These are phyloP conservation scores for Gastrophryne carolinensis DNA, from an alignment of 2,797 vertebrate genomes.

Conservation along the genomic window DNA sequence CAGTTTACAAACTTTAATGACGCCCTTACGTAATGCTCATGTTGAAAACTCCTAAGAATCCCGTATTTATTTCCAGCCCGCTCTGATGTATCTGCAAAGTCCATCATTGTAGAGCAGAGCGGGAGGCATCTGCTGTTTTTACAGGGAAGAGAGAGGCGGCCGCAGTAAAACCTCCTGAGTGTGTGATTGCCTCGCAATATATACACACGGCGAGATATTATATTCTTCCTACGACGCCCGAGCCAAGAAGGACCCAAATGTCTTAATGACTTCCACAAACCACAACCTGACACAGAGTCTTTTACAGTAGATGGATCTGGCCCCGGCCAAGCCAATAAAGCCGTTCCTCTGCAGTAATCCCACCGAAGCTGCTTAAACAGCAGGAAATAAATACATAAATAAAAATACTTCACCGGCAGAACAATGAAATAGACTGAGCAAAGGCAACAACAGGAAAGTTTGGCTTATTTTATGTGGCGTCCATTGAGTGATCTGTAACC, in stretches of 20 bases:
- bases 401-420: slow-evolving; percentile 22
- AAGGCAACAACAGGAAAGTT: not conserved
- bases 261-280: slow-evolving; percentile 19
- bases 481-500: not conserved
- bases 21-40: slow-evolving; percentile 49
- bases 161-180: slow-evolving; percentile 42
- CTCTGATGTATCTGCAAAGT: slow-evolving; percentile 54
- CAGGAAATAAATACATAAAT: not conserved
- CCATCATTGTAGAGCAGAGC: slow-evolving; percentile 22
- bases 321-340: slow-evolving; percentile 6
- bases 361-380: slow-evolving; percentile 5
- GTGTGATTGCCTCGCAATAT: slow-evolving; percentile 23
- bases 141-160: slow-evolving; percentile 28
- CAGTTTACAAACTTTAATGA: slow-evolving; percentile 54
- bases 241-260: slow-evolving; percentile 8
- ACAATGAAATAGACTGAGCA: not conserved
- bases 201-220: slow-evolving; percentile 18
- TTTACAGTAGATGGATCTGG: slow-evolving; percentile 36
- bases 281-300: slow-evolving; percentile 19
- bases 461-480: not conserved
- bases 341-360: slow-evolving; percentile 13
- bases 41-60: slow-evolving; percentile 52
- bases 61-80: slow-evolving; percentile 35
- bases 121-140: slow-evolving; percentile 52
- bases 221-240: not conserved